These are phyloP conservation scores for Tigriopus californicus DNA, from an alignment of 2,888 invertebrate species.

Conservation along the genomic window DNA sequence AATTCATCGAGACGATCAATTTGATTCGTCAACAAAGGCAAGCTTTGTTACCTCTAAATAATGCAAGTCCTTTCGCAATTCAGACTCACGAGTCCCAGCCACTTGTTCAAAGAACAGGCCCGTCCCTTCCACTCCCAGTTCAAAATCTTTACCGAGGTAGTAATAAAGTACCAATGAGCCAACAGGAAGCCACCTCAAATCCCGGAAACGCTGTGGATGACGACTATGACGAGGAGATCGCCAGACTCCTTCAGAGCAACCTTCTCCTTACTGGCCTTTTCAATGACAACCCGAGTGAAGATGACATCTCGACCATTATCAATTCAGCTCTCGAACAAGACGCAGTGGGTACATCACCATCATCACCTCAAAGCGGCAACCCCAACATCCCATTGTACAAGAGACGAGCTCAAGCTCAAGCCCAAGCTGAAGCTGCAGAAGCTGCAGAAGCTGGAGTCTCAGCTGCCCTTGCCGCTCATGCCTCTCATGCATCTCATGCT, in stretches of 20 bases:
- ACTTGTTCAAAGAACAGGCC: too few relatives aligned
- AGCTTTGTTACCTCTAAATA: neutral
- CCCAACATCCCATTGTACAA: neutral
- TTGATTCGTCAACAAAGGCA: neutral
- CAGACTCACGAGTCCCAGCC: neutral
- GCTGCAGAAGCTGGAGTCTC: too few relatives aligned
- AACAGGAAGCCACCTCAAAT: neutral
- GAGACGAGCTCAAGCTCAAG: neutral
- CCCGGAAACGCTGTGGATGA: too few relatives aligned
- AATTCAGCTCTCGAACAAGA: neutral
- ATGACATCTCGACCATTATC: too few relatives aligned
- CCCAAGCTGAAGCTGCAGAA: neutral
- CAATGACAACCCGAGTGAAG: too few relatives aligned
- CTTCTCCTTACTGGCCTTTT: too few relatives aligned
- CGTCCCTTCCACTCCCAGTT: neutral
- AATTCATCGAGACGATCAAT: neutral
- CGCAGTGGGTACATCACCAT: too few relatives aligned
- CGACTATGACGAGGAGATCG: too few relatives aligned
- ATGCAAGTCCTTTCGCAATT: neutral
- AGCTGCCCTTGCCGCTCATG: too few relatives aligned
- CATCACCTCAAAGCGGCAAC: neutral
- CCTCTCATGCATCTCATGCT: too few relatives aligned
- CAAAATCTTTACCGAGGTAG: neutral
- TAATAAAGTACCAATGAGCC: neutral
- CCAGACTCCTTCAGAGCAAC: too few relatives aligned